Conservation (phyloP, 2,888 invertebrate genomes). For the Pelosia muscerda region DNA sequence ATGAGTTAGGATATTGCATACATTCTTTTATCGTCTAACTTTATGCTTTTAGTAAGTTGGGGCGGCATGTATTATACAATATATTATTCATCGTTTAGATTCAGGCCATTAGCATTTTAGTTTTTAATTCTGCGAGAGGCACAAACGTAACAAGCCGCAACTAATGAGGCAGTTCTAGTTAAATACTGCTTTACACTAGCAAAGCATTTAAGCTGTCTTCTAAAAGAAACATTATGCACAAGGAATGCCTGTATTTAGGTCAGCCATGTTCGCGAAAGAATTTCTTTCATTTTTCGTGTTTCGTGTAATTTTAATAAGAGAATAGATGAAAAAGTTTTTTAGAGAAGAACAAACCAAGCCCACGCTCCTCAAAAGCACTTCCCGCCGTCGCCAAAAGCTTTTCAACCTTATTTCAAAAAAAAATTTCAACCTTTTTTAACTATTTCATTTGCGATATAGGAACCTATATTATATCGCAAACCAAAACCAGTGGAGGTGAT, state of each 20-base stretch:
- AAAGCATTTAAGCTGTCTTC: conserved; percentile 14
- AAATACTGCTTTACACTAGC: conserved; percentile 5
- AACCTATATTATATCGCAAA: no score
- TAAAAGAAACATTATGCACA: conserved; percentile 14
- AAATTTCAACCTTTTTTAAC: no score
- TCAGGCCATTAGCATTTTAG: neutral
- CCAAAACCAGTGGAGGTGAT: no score
- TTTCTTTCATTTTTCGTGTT: neutral
- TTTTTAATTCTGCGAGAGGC: conserved; percentile 15
- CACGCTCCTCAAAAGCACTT: no score
- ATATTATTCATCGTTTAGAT: neutral
- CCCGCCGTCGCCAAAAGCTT: no score
- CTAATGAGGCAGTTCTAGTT: conserved; percentile 30
- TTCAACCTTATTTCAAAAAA: no score
- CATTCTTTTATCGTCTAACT: neutral
- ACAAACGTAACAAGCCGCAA: conserved; percentile 26
- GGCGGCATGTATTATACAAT: neutral
- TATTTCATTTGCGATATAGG: no score
- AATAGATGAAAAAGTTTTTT: no score
- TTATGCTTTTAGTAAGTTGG: neutral
- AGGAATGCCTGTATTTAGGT: conserved; percentile 14
- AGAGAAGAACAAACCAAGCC: no score
- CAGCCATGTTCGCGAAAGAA: neutral
- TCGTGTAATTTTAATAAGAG: neutral
- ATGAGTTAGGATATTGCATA: no score